Base-by-base conservation (phyloP, 2,113 vertebrate species). In the Ovibos moschatus region DNA sequence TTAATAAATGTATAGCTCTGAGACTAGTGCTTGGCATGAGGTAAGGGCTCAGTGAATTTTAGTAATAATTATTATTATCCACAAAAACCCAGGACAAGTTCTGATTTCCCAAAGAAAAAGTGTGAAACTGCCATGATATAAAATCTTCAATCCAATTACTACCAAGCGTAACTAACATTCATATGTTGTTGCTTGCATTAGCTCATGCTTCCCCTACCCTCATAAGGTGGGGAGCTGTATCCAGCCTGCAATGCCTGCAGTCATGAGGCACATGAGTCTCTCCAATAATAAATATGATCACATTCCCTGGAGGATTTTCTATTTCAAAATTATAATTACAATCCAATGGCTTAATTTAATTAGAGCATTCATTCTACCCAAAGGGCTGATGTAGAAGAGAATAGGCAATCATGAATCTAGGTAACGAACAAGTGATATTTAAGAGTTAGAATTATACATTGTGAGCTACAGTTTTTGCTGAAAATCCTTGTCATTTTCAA, bases 341-440 rank as follows among this genome's bases (percentile, higher is more conserved):
- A 98, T 98, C 95, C 98, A 98, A 98, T 98, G 98, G 95, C 92
- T 99, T 98, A 99, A 99, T 98, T 99, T 98, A 98, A 98, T 98
- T 98, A 98, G 98, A 98, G 89, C 81, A 95, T 98, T 98, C 97
- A 98, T 96, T 96, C 94, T 98, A 98, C 97, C 94, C 98, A 87
- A 94, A 95, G 94, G 89, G 97, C 96, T 97, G 96, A 95, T 62
- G 45, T 76, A 98, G 96, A 98, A 98, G 87, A 97, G 97, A 98
- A 98, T 28, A 90, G 96, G 95, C 94, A 98, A 98, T 98, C 98
- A 98, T 86, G 97, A 98, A 96, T 91, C 91, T 96, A 97, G 92
- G 98, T 92, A 96, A 96, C 89, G 89, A 97, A 95, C 33, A 89
- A 95, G 78, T 57, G 57, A 84, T 94, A 79, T 94, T 97, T 90